Conservation (phyloP, 2,113 vertebrate genomes). For the Kobus ellipsiprymnus region DNA sequence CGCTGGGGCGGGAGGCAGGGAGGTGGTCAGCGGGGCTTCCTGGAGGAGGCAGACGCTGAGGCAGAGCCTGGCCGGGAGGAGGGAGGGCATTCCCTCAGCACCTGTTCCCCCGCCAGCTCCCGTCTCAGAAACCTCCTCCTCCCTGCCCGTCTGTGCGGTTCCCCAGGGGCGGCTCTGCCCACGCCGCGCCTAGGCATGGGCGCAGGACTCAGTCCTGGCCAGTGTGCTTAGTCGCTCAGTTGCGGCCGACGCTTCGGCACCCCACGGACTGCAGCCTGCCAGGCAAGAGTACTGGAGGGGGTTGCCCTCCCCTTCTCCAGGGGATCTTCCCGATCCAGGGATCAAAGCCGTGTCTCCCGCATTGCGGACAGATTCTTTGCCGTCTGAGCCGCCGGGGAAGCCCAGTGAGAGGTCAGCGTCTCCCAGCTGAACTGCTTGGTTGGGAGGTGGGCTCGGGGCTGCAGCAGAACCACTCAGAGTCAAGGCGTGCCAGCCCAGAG, state of each 20-base stretch:
- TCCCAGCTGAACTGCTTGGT: not conserved
- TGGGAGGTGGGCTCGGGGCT: not conserved
- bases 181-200: accelerated
- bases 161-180: not conserved
- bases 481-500: not conserved
- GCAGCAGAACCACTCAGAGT: not conserved
- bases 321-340: not conserved
- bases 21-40: not conserved
- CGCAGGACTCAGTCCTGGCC: not conserved
- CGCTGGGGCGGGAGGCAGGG: not conserved
- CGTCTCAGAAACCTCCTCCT: not conserved
- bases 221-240: not conserved
- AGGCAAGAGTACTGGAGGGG: not conserved
- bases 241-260: not conserved
- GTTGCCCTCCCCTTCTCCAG: not conserved
- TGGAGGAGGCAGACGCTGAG: not conserved
- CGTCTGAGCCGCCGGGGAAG: not conserved
- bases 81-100: not conserved
- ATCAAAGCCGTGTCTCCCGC: accelerated
- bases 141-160: not conserved
- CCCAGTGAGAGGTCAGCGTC: not conserved
- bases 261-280: not conserved
- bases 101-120: not conserved
- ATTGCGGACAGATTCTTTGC: not conserved
- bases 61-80: not conserved